These are phyloP conservation scores for Apis laboriosa DNA, from an alignment of 1,140 invertebrate species.

Conservation along the genomic window DNA sequence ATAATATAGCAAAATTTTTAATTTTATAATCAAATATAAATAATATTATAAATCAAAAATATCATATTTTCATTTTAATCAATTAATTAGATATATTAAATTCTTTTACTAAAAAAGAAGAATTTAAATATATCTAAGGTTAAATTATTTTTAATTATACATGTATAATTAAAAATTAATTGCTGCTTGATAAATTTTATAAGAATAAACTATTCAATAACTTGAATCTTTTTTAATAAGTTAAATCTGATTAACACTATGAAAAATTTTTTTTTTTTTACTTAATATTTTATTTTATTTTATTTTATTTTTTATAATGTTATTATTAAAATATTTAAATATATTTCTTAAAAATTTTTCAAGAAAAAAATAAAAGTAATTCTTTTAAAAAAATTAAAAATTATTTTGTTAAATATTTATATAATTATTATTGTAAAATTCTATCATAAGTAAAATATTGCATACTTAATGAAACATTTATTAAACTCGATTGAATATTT, in stretches of 20 bases:
- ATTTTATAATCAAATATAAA: neutral
- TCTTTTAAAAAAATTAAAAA: neutral
- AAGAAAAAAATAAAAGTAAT: neutral
- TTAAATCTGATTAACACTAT: too few species aligned
- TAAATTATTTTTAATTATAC: too few species aligned
- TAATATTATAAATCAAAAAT: too few species aligned
- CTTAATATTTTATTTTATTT: too few species aligned
- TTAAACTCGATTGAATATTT: neutral
- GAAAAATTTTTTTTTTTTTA: too few species aligned
- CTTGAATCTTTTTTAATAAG: too few species aligned
- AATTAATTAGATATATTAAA: neutral
- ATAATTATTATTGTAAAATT: neutral
- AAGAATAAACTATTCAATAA: too few species aligned
- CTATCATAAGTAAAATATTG: neutral
- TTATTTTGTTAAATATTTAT: neutral
- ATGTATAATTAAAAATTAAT: too few species aligned
- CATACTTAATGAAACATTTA: neutral
- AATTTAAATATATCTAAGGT: neutral
- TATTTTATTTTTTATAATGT: too few species aligned
- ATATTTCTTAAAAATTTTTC: too few species aligned
- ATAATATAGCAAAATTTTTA: neutral
- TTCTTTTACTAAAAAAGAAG: neutral
- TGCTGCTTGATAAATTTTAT: too few species aligned
- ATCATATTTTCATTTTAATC: neutral
- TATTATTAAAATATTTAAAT: neutral